Conservation (phyloP, 2,113 vertebrate species). For the Cololabis saira region DNA sequence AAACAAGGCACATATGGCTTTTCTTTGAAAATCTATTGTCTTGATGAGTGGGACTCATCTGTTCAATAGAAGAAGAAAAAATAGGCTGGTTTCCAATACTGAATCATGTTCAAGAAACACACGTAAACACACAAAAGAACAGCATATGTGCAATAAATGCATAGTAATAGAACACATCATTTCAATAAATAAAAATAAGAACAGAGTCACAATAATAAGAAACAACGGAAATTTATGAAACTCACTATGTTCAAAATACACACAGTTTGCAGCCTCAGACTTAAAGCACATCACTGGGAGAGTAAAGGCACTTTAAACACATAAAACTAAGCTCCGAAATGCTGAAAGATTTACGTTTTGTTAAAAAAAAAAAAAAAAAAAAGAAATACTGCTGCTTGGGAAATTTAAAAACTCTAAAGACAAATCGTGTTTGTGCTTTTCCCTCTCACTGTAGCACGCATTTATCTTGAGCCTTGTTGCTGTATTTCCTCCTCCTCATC, state of each 20-base stretch:
- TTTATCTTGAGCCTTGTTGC: constrained; percentile 82
- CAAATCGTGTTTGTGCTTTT: constrained; percentile 9
- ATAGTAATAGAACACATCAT: constrained; percentile 19
- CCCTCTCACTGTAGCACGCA: constrained; percentile 85
- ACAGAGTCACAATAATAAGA: constrained; percentile 35
- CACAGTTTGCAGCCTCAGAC: constrained; percentile 10
- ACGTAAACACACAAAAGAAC: constrained; percentile 19
- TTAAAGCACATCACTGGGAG: constrained; percentile 3
- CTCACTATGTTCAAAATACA: constrained; percentile 7
- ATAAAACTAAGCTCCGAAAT: neutral
- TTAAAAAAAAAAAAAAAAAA: no score
- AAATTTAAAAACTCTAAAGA: neutral
- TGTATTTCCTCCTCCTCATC: constrained; percentile 85
- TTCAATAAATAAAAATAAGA: constrained; percentile 66
- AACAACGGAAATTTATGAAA: constrained; percentile 23
- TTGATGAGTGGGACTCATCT: neutral
- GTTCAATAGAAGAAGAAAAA: neutral
- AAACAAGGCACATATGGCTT: constrained; percentile 16
- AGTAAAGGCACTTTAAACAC: constrained; percentile 33
- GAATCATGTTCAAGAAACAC: constrained; percentile 1
- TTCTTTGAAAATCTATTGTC: neutral
- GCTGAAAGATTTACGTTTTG: neutral
- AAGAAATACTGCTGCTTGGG: neutral
- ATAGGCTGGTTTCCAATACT: constrained; percentile 35
- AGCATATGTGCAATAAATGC: constrained; percentile 38